Evolutionary conservation across 1,140 invertebrate species (phyloP).

Genomic region (Micrasema longulum): DNA sequence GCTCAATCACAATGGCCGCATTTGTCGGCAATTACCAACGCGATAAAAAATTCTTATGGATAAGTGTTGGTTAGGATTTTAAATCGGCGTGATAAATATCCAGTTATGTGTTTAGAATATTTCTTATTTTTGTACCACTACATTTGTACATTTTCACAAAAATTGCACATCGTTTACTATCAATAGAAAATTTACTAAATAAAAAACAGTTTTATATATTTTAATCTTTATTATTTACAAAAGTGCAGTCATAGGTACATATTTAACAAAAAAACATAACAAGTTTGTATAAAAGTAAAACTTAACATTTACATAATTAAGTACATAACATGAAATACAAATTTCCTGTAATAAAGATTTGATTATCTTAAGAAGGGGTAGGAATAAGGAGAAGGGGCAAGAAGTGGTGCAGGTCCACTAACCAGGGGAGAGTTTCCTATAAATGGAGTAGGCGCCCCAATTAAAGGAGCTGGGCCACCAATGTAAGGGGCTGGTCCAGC

Average conservation of each 20-base stretch:
- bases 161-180: no score
- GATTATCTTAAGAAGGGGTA: conserved; percentile 9
- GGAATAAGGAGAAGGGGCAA: conserved; percentile 13
- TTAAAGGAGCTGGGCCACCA: neutral
- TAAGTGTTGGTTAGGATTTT: no score
- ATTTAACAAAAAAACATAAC: conserved; percentile 17
- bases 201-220: neutral
- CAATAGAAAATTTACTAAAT: no score
- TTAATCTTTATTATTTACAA: conserved; percentile 28
- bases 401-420: neutral
- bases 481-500: neutral
- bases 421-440: neutral
- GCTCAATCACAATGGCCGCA: no score
- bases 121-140: no score
- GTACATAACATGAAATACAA: no score
- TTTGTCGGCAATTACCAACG: no score
- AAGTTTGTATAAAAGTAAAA: conserved; percentile 23
- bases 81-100: no score
- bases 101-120: no score
- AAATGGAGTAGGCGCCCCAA: neutral
- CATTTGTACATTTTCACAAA: no score
- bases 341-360: neutral
- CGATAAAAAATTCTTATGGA: no score
- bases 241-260: conserved; percentile 41
- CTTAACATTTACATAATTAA: neutral